Evolutionary conservation across 2,888 invertebrate species (phyloP).

Genomic region (Lamellibrachia satsuma): DNA sequence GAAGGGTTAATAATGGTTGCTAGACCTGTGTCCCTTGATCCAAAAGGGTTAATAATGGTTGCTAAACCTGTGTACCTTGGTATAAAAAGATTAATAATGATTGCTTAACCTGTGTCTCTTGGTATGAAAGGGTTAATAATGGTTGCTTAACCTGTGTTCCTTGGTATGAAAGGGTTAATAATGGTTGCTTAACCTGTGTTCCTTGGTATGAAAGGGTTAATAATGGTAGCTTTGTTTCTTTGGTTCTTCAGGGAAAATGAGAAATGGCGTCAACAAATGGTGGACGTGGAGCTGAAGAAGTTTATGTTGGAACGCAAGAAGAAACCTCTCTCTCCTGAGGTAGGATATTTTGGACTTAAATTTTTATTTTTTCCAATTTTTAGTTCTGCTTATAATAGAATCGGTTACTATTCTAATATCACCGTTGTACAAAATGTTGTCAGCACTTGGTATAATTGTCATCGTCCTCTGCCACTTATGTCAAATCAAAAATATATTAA

Average conservation of each 20-base stretch:
- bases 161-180: neutral
- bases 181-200: neutral
- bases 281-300: slow-evolving; percentile 55
- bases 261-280: slow-evolving; percentile 46
- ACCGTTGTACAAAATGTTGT: too few species aligned
- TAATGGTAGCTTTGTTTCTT: neutral
- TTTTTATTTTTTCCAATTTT: too few species aligned
- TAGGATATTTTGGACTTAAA: slow-evolving; percentile 20
- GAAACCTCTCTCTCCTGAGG: slow-evolving; percentile 48
- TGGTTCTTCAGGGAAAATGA: slow-evolving; percentile 35
- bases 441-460: neutral
- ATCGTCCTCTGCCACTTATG: too few species aligned
- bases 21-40: neutral
- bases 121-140: too few species aligned
- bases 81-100: too few species aligned
- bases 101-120: too few species aligned
- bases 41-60: neutral
- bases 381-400: too few species aligned
- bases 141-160: too few species aligned
- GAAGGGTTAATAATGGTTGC: neutral
- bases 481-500: too few species aligned
- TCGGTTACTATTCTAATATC: too few species aligned
- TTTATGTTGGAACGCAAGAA: slow-evolving; percentile 56
- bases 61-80: too few species aligned
- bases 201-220: neutral